These are phyloP conservation scores for Serinus canaria DNA, from an alignment of 2,113 vertebrate species.

Conservation along the genomic window DNA sequence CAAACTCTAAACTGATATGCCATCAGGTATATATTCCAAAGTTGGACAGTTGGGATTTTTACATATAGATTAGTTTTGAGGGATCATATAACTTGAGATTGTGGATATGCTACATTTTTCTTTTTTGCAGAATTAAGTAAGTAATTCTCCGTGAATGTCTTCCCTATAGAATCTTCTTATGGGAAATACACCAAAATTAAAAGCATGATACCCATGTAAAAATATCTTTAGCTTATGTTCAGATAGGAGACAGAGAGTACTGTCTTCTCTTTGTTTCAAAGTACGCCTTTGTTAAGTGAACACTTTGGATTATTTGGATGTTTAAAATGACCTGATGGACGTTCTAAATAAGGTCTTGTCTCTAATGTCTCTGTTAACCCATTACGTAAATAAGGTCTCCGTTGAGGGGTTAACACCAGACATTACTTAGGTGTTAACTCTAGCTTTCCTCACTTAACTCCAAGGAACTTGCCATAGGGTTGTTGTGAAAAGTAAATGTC, in stretches of 20 bases:
- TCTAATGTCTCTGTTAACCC: background rate
- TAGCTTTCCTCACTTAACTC: background rate
- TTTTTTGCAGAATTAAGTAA: background rate
- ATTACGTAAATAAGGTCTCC: background rate
- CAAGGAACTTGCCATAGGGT: background rate
- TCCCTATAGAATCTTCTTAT: background rate
- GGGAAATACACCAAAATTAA: background rate
- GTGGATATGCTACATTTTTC: background rate
- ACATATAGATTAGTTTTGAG: background rate
- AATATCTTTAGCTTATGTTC: background rate
- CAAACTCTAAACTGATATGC: background rate
- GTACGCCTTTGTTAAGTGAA: background rate
- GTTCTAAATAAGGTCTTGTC: background rate
- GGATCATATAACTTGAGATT: background rate
- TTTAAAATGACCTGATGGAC: background rate
- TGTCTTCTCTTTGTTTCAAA: background rate
- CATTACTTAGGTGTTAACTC: background rate
- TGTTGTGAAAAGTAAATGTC: background rate
- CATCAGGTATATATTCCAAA: background rate
- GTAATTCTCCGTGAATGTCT: background rate
- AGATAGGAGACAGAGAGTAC: background rate
- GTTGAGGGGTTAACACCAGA: background rate
- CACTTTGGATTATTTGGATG: background rate
- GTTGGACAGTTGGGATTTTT: background rate
- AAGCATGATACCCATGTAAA: background rate